Base-by-base conservation (phyloP, 1,140 invertebrate genomes). In the Ruditapes philippinarum region DNA sequence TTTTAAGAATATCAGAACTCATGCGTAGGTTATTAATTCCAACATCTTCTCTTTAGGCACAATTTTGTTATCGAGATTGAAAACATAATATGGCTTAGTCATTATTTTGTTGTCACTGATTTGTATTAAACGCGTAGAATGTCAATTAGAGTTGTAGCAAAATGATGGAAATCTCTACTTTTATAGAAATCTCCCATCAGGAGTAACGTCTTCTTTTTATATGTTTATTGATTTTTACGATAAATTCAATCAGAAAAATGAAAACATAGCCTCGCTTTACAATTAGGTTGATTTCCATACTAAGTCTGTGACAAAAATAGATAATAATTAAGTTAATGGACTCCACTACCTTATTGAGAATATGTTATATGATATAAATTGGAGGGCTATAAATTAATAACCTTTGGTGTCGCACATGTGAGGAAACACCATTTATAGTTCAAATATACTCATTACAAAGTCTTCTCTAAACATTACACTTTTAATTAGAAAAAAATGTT, bases 1-100 rank as follows among this genome's bases (percentile, higher is more conserved):
- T 62, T 25, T 62, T 28, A 25, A n/a, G 57, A 22, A 62, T 28
- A 62, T n/a, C 57, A 28, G 25, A 9, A n/a, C n/a, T 62, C 28
- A n/a, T 62, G 7, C n/a, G 57, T 28, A 7, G 57, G 57, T 62
- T 62, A 5, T 17, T 70, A 70, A 70, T 70, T n/a, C n/a, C 22
- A 38, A 19, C 33, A 40, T 38, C 33, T 40, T 70, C 40, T 70
- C 65, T 40, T 70, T 5, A 42, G 65, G 38, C 65, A 70, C 38
- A 70, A n/a, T 40, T 22, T 9, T 14, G 19, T 70, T 33, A 70
- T 70, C 22, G 40, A 70, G 65, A 70, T 42, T 19, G 38, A 70
- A 42, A 70, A 70, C 65, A 38, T 70, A 70, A 70, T 70, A 42
- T 70, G 38, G 1, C 40, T 22, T n/a, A 70, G 65, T 70, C 38